Conservation (phyloP, 2,797 vertebrate genomes). For the Fistularia tabacaria region DNA sequence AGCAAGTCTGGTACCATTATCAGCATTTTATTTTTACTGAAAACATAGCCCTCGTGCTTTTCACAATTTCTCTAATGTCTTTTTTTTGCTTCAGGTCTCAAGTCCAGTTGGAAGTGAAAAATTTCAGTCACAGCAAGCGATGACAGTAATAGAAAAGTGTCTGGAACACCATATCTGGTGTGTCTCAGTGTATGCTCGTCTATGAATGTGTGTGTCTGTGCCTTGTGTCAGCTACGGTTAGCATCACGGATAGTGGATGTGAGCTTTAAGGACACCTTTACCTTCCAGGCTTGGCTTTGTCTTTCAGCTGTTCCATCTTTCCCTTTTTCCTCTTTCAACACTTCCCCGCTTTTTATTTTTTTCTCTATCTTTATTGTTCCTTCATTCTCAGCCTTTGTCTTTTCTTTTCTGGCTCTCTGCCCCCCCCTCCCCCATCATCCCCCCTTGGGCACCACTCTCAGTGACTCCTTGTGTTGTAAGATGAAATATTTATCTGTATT, state of each 20-base stretch:
- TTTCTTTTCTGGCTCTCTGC: conserved; percentile 5
- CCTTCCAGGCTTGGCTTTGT: conserved; percentile 66
- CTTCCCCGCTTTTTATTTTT: conserved; percentile 1
- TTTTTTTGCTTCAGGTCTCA: conserved; percentile 35
- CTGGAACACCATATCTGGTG: conserved; percentile 38
- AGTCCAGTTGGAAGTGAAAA: conserved; percentile 31
- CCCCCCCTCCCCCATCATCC: conserved; percentile 4
- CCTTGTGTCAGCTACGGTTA: conserved; percentile 56
- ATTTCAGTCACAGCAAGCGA: conserved; percentile 13
- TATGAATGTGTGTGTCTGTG: conserved; percentile 33
- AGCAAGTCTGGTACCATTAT: too few species aligned
- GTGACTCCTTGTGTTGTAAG: conserved; percentile 56
- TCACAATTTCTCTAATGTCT: conserved; percentile 26
- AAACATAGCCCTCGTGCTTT: neutral
- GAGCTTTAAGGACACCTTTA: conserved; percentile 72
- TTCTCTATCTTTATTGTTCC: conserved; percentile 22
- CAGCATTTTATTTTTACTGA: too few species aligned
- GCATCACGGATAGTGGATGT: conserved; percentile 51
- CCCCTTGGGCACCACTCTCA: conserved; percentile 58
- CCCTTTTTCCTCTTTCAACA: conserved; percentile 7
- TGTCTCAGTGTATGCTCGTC: conserved; percentile 13
- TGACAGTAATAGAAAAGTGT: conserved; percentile 48
- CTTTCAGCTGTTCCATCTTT: conserved; percentile 47
- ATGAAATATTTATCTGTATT: conserved; percentile 74
- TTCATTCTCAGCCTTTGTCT: conserved; percentile 17